phyloP scores from a whole-genome alignment of 92 coral and sea anemone species.

The Heteractis magnifica region DNA sequence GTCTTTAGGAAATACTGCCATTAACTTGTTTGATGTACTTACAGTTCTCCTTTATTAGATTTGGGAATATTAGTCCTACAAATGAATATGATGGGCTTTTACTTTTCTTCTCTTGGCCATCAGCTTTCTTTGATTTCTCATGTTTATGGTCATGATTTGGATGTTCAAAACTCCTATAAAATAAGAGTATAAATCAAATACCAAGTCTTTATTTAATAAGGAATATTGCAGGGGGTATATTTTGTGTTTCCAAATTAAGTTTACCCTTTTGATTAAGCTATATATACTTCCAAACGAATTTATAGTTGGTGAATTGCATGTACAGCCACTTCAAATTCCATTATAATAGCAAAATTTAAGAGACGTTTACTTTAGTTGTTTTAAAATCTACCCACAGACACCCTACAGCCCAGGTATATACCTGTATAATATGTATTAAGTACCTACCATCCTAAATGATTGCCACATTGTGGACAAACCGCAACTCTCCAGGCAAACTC shows the following conservation, averaged over 20 bases:
- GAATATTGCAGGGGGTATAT: not conserved
- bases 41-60: constrained; percentile 85
- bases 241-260: too few relatives aligned
- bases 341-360: too few relatives aligned
- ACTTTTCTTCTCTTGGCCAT: constrained; percentile 29
- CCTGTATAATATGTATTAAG: not conserved
- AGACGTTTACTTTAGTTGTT: not conserved
- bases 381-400: not conserved
- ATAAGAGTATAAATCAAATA: not conserved
- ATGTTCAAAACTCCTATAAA: constrained; percentile 74
- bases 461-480: constrained; percentile 87
- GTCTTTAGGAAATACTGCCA: too few relatives aligned
- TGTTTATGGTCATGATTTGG: constrained; percentile 42
- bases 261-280: too few relatives aligned
- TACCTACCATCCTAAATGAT: constrained; percentile 92
- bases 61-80: constrained; percentile 82
- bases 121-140: not conserved
- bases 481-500: constrained; percentile 89
- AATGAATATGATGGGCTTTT: constrained; percentile 62
- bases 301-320: too few relatives aligned
- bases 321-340: too few relatives aligned
- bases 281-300: too few relatives aligned
- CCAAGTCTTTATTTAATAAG: not conserved
- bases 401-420: not conserved
- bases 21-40: not conserved